phyloP scores from a whole-genome alignment of 2,888 invertebrate genomes.

The Heliothis peltigera region DNA sequence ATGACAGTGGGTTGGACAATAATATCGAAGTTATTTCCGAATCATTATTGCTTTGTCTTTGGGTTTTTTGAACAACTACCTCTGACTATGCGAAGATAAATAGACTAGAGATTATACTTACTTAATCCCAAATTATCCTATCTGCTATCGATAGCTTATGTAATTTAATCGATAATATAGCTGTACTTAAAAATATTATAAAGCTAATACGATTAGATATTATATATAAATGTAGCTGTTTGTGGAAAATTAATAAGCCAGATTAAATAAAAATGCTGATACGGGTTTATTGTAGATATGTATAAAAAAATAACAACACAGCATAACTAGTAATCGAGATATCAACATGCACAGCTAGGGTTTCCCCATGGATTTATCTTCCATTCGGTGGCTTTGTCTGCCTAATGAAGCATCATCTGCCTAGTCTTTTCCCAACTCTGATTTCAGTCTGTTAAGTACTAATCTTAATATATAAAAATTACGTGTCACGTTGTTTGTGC shows the following conservation, averaged over 20 bases:
- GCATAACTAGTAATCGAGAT: background rate
- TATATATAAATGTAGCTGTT: background rate
- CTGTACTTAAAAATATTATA: constrained; percentile 25
- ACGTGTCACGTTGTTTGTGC: no score
- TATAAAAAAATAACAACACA: background rate
- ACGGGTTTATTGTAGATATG: background rate
- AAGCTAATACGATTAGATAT: constrained; percentile 29
- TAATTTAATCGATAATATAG: constrained; percentile 19
- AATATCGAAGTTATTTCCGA: background rate
- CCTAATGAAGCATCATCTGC: no score
- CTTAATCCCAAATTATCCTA: constrained; percentile 17
- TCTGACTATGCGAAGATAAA: background rate
- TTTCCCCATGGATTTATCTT: background rate
- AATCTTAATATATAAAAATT: no score
- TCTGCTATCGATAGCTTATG: constrained; percentile 23
- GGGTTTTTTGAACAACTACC: background rate
- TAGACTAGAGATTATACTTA: background rate
- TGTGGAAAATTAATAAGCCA: constrained; percentile 1
- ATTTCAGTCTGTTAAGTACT: no score
- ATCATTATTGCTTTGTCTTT: background rate
- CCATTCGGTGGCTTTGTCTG: no score
- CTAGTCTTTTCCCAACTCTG: no score
- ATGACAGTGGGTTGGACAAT: no score
- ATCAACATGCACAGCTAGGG: background rate
- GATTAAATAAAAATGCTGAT: constrained; percentile 1